A percentile compares a stretch with the other conserved stretches of the same genome.
Evolutionary conservation across 1,140 invertebrate species (phyloP).

Genomic region (Battus philenor): DNA sequence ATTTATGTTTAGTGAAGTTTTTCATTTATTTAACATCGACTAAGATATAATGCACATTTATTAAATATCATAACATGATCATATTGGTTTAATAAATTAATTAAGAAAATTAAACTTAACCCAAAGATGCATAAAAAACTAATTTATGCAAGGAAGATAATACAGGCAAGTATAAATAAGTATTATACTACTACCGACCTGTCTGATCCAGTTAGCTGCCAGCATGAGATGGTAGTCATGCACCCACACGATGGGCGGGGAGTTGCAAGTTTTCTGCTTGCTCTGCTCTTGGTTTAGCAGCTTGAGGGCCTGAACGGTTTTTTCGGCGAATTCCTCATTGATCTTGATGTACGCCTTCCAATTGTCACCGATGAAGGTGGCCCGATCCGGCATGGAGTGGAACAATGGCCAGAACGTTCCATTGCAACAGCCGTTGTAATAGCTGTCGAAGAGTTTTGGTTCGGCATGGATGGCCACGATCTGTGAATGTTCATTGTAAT

Average conservation of each 20-base stretch:
- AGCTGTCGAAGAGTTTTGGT: conserved; percentile 85
- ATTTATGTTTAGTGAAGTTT: too few species aligned
- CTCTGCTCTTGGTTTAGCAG: conserved; percentile 76
- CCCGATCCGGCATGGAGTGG: conserved; percentile 91
- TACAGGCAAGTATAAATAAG: too few species aligned
- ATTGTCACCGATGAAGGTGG: conserved; percentile 86
- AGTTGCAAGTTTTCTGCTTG: conserved; percentile 76
- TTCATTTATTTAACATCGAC: too few species aligned
- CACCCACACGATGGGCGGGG: conserved; percentile 89
- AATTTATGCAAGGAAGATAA: too few species aligned
- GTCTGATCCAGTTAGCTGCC: conserved; percentile 91
- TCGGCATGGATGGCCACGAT: conserved; percentile 88
- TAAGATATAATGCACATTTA: too few species aligned
- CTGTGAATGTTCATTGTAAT: conserved; percentile 58
- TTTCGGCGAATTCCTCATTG: conserved; percentile 89
- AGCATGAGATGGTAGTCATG: conserved; percentile 96
- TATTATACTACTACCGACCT: conserved; percentile 69
- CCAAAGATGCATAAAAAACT: too few species aligned
- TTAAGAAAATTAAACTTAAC: too few species aligned
- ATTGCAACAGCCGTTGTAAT: conserved; percentile 95
- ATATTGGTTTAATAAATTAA: too few species aligned
- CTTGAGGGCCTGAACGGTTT: conserved; percentile 85
- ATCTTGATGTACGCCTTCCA: conserved; percentile 89
- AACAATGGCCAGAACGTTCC: conserved; percentile 94
- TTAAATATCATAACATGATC: too few species aligned